Conservation (phyloP, 2,113 vertebrate species). For the Datnioides undecimradiatus region DNA sequence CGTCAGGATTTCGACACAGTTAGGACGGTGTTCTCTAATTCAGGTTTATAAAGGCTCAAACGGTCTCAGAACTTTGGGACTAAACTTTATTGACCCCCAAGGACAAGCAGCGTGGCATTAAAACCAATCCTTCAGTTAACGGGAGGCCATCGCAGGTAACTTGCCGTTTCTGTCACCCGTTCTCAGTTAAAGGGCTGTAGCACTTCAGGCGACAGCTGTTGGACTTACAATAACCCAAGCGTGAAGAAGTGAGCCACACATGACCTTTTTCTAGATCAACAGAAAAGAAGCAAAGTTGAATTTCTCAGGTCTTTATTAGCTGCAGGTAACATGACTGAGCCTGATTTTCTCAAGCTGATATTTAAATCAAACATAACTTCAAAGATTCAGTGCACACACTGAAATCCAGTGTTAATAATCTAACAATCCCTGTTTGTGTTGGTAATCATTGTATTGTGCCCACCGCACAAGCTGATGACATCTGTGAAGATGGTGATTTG, state of each 20-base stretch:
- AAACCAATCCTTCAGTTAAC: not conserved
- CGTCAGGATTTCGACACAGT: not conserved
- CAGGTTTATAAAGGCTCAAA: not conserved
- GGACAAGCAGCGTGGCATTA: not conserved
- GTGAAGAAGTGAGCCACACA: not conserved
- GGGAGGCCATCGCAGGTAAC: not conserved
- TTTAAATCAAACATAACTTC: not conserved
- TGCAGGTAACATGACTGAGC: not conserved
- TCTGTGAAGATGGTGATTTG: too few relatives aligned
- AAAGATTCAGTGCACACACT: not conserved
- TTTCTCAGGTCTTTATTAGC: not conserved
- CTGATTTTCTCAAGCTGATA: not conserved
- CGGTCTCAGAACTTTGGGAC: not conserved
- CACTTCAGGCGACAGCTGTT: not conserved
- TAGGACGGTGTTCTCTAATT: not conserved
- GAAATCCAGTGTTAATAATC: not conserved
- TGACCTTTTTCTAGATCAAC: constrained; percentile 15
- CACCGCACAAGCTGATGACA: not conserved
- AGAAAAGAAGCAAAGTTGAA: not conserved
- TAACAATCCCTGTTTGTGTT: not conserved
- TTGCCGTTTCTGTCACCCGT: not conserved
- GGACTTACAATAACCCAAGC: not conserved
- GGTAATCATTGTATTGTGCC: not conserved
- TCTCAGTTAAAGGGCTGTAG: not conserved
- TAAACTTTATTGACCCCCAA: not conserved